These are phyloP conservation scores for Mnemiopsis leidyi DNA, from an alignment of 37 sponge, comb jelly and placozoan species.

Conservation along the genomic window DNA sequence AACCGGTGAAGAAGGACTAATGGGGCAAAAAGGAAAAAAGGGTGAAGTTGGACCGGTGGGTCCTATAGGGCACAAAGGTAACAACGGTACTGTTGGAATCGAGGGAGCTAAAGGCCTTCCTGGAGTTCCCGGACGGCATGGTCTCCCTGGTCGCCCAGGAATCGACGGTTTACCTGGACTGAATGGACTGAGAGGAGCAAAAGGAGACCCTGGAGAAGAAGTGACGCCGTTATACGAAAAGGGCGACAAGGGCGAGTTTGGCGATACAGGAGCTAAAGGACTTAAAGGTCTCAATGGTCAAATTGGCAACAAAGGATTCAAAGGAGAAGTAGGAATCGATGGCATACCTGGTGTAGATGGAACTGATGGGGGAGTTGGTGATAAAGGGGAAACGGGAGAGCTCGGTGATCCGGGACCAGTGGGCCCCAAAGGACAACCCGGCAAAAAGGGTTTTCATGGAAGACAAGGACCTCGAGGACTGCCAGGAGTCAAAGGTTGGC, in stretches of 20 bases:
- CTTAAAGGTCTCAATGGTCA: background rate
- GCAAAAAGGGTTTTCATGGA: background rate
- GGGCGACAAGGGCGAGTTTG: background rate
- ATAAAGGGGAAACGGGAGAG: conserved; percentile 17
- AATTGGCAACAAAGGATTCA: conserved; percentile 1
- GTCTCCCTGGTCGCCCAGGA: conserved; percentile 32
- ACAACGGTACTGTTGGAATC: background rate
- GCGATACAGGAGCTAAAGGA: conserved; percentile 8
- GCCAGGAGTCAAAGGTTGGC: background rate
- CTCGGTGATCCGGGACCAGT: background rate
- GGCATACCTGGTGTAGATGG: conserved; percentile 7
- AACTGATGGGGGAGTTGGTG: background rate
- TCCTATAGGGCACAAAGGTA: background rate
- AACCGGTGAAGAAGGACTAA: background rate
- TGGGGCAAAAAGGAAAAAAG: conserved; percentile 4
- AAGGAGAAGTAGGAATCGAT: background rate
- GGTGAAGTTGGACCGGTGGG: conserved; percentile 3
- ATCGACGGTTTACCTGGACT: background rate
- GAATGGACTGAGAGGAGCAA: background rate
- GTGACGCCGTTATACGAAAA: background rate
- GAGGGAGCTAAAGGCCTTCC: background rate
- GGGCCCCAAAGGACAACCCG: background rate
- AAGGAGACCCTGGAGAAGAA: background rate
- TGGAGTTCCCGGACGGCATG: conserved; percentile 23
- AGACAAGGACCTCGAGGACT: background rate